Evolutionary conservation across 2,113 vertebrate species (phyloP).

Genomic region (Scomber colias): DNA sequence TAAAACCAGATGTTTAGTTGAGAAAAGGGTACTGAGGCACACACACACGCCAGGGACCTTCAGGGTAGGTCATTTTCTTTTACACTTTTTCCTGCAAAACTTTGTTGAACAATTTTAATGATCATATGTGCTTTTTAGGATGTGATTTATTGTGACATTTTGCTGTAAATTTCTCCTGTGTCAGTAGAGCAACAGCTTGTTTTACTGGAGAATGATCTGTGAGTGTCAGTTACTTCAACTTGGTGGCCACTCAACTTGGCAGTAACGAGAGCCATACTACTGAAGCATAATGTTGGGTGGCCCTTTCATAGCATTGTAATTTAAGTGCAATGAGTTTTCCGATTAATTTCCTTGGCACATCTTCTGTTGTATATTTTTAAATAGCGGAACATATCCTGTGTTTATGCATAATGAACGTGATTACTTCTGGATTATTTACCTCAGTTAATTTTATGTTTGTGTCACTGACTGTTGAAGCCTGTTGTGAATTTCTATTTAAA

Average conservation of each 20-base stretch:
- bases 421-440: not conserved
- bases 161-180: conserved; percentile 9
- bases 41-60: conserved; percentile 20
- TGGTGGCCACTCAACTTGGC: conserved; percentile 55
- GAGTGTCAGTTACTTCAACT: conserved; percentile 56
- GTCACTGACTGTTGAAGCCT: not conserved
- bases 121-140: not conserved
- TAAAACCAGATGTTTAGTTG: conserved; percentile 71
- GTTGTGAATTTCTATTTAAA: not conserved
- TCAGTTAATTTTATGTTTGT: conserved; percentile 1
- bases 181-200: conserved; percentile 32
- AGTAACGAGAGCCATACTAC: conserved; percentile 51
- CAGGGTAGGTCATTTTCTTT: conserved; percentile 43
- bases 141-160: not conserved
- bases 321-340: conserved; percentile 61
- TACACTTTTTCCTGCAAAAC: not conserved
- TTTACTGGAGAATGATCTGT: conserved; percentile 29
- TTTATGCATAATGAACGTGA: conserved; percentile 10
- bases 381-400: conserved; percentile 23
- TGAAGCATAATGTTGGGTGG: conserved; percentile 39
- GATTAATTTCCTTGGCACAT: conserved; percentile 47
- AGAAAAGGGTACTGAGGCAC: conserved; percentile 42
- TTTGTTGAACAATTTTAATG: not conserved
- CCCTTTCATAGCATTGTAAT: conserved; percentile 65
- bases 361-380: conserved; percentile 26